These are phyloP conservation scores for Chloroceryle inda DNA, from an alignment of 2,797 vertebrate species.

Conservation along the genomic window DNA sequence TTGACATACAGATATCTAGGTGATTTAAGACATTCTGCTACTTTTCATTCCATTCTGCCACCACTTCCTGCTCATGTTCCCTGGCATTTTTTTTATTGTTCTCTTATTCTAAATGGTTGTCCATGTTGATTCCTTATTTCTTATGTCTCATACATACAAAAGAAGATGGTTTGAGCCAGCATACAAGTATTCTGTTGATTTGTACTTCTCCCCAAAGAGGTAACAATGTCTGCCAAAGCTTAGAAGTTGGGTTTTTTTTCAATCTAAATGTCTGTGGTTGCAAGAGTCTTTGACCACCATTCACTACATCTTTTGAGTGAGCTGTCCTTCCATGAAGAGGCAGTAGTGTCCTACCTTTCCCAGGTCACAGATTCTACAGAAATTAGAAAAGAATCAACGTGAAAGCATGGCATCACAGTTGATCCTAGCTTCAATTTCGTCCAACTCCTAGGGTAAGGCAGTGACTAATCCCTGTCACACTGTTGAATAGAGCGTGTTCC, in stretches of 20 bases:
- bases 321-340: slow-evolving; percentile 34
- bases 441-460: neutral
- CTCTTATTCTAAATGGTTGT: neutral
- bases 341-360: slow-evolving; percentile 2
- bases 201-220: neutral
- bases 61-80: neutral
- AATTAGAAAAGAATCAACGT: neutral
- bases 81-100: neutral
- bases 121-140: neutral
- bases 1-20: neutral
- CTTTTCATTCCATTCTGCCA: neutral
- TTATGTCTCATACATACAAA: neutral
- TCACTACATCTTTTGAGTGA: neutral
- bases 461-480: neutral
- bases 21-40: neutral
- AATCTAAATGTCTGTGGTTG: neutral
- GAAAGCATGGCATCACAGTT: neutral
- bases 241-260: neutral
- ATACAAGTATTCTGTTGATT: neutral
- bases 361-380: neutral
- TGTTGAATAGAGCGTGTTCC: neutral
- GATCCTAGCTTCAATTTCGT: neutral
- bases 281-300: neutral
- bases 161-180: neutral
- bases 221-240: neutral